A percentile compares a stretch with the other conserved stretches of the same genome.
phyloP scores from a whole-genome alignment of 2,797 vertebrate species.

The Gastrophryne carolinensis region DNA sequence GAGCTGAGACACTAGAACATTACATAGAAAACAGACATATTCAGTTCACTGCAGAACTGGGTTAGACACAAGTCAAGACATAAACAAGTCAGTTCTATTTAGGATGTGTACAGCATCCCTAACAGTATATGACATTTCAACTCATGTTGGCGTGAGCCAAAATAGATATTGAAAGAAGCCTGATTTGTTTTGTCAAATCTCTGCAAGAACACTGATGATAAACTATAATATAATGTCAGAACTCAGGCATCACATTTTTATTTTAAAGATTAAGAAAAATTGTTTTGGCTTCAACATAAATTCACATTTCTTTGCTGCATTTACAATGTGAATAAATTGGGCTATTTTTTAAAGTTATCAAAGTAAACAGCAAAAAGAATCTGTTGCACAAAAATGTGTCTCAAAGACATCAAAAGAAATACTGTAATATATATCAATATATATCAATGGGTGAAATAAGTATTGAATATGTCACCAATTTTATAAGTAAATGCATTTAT shows the following conservation, averaged over 20 bases:
- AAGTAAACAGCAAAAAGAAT: not conserved
- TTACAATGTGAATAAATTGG: not conserved
- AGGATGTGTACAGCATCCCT: not conserved
- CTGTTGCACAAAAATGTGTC: not conserved
- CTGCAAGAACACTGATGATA: not conserved
- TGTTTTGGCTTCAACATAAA: not conserved
- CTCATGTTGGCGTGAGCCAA: not conserved
- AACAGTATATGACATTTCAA: not conserved
- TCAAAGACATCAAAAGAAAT: constrained; percentile 14
- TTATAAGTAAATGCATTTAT: too few species aligned
- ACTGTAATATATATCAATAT: too few species aligned
- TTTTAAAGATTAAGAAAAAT: constrained; percentile 18
- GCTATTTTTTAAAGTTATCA: constrained; percentile 22
- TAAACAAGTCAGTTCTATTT: not conserved
- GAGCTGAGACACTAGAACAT: too few species aligned
- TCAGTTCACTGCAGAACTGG: not conserved
- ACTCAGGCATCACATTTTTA: not conserved
- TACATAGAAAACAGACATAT: too few species aligned
- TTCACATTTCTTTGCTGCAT: not conserved
- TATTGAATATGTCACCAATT: too few species aligned
- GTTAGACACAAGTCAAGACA: not conserved
- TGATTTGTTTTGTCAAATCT: constrained; percentile 21
- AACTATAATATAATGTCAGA: constrained; percentile 2
- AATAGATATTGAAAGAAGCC: not conserved
- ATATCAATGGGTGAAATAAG: too few species aligned